Base-by-base conservation (phyloP, 2,113 vertebrate species). In the Odontesthes bonariensis region DNA sequence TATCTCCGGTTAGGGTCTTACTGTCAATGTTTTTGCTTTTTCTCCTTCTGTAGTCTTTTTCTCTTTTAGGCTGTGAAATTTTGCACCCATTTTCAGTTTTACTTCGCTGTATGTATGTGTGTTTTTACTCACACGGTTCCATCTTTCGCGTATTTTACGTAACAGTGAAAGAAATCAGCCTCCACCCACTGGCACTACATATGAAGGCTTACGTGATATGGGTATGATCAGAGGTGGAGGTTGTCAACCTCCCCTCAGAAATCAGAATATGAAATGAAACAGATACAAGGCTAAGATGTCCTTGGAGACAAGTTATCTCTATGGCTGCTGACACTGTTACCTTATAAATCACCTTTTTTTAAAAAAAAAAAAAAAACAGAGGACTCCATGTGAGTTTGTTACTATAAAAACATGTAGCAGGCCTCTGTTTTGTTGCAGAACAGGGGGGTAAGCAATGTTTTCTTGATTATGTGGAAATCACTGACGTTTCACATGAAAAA, bases 201-300 rank as follows among this genome's bases (percentile, higher is more conserved):
- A 67, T 10, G 22, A 66, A 81, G 73, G 65, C 68, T 69, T 71
- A 57, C 77, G 73, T 62, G 19, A 79, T 83, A 67, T 75, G 60
- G 67, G 46, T 75, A 40, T 57, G 32, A 84, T 80, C 69, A 77
- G 68, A 69, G 49, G 7, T 49, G 42, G 61, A 42, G 46, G 65
- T 44, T 74, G 57, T 40, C 33, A 31, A n/a, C 72, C 35, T 38
- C n/a, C 3, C 66, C 60, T 56, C 51, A 33, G 51, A 62, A 76
- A 73, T 57, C 33, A 17, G 44, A 44, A 42, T 46, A 67, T 64
- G 65, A 17, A 23, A 52, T 66, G 57, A 81, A 64, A 72, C 55
- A 62, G 67, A 74, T 27, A 69, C 14, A 13, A 33, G 3, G 9
- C 35, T 57, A 14, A 70, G 77, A n/a, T 69, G 62, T 83, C 81